phyloP scores from a whole-genome alignment of 2,113 vertebrate genomes.

The Mesocricetus auratus region DNA sequence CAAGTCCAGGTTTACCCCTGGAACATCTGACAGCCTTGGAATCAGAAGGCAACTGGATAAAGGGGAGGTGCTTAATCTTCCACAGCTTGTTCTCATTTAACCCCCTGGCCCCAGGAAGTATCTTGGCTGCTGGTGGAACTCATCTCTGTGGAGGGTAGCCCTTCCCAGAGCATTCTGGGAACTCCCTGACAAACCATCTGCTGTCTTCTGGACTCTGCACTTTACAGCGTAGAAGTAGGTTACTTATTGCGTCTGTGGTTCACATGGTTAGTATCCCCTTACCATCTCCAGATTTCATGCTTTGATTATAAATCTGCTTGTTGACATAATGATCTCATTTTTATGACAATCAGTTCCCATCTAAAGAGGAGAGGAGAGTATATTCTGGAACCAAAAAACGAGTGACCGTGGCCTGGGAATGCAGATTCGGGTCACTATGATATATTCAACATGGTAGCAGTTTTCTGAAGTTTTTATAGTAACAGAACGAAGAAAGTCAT shows the following conservation, averaged over 20 bases:
- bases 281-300: background rate
- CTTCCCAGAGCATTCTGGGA: background rate
- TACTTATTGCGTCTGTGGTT: background rate
- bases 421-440: background rate
- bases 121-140: conserved; percentile 54
- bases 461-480: background rate
- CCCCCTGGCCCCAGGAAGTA: conserved; percentile 66
- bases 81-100: conserved; percentile 87
- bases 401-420: background rate
- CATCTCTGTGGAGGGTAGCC: fast-evolving
- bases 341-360: background rate
- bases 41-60: conserved; percentile 86
- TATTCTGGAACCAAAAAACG: background rate
- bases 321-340: background rate
- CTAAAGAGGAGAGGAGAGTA: background rate
- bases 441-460: background rate
- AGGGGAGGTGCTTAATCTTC: conserved; percentile 87
- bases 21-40: conserved; percentile 91
- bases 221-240: background rate
- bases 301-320: too few relatives aligned
- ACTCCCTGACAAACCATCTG: background rate
- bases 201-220: too few relatives aligned
- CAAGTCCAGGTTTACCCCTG: conserved; percentile 85
- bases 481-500: background rate
- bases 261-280: background rate